phyloP scores from a whole-genome alignment of 1,140 invertebrate genomes.

The Elymnias hypermnestra region DNA sequence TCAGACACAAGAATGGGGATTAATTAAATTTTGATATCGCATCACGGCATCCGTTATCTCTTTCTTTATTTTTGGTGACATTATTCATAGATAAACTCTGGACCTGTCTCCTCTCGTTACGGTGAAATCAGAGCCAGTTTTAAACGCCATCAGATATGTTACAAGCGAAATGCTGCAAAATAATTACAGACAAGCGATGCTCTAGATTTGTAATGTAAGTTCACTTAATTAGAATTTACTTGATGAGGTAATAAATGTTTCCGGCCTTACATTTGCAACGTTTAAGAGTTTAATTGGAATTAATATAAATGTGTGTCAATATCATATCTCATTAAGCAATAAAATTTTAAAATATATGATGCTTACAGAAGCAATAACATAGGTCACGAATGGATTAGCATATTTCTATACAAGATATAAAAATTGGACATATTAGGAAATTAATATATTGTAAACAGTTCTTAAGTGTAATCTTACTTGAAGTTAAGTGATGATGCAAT shows the following conservation, averaged over 20 bases:
- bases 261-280: constrained; percentile 4
- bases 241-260: constrained; percentile 11
- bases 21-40: constrained; percentile 17
- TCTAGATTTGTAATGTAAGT: constrained; percentile 1
- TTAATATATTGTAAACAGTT: no score
- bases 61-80: constrained; percentile 12
- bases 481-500: no score
- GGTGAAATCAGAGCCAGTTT: constrained; percentile 6
- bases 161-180: constrained; percentile 5
- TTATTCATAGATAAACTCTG: constrained; percentile 9
- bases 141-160: not conserved
- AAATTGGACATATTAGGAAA: no score
- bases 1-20: not conserved
- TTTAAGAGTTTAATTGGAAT: constrained; percentile 4
- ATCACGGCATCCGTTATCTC: constrained; percentile 2
- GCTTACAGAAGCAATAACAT: no score
- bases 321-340: constrained; percentile 5
- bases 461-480: no score
- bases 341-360: constrained; percentile 2
- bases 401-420: no score
- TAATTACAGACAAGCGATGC: constrained; percentile 10
- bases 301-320: constrained; percentile 8
- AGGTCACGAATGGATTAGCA: no score
- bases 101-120: not conserved
- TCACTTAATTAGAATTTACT: constrained; percentile 10